Evolutionary conservation across 2,113 vertebrate genomes (phyloP).

Genomic region (Rallus limicola): DNA sequence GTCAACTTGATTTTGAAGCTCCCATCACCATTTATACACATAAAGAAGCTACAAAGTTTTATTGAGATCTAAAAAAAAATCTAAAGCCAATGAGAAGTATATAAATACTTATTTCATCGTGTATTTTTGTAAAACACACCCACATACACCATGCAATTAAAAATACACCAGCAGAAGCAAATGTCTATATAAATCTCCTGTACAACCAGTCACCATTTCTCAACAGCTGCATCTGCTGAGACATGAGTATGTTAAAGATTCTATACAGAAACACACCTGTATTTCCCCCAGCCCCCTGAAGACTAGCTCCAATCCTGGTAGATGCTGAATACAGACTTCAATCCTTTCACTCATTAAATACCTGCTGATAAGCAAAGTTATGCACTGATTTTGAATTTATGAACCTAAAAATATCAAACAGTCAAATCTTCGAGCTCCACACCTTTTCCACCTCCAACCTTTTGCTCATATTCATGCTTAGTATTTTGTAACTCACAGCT

Average conservation of each 20-base stretch:
- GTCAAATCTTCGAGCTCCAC: neutral
- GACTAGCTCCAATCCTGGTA: neutral
- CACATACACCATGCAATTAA: neutral
- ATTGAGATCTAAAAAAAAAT: neutral
- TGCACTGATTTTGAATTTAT: neutral
- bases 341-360: neutral
- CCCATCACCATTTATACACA: neutral
- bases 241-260: neutral
- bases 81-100: neutral
- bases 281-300: neutral
- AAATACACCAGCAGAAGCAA: neutral
- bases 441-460: constrained; percentile 3
- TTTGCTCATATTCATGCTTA: neutral
- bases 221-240: neutral
- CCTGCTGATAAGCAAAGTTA: neutral
- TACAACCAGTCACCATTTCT: neutral
- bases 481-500: neutral
- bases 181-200: neutral
- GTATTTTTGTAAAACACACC: neutral
- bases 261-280: neutral
- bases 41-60: neutral
- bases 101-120: neutral
- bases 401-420: constrained; percentile 16
- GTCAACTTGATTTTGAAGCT: neutral
- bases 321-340: neutral